A percentile compares a stretch with the other conserved stretches of the same genome.
phyloP scores from a whole-genome alignment of 2,888 invertebrate species.

The Lagria hirta region DNA sequence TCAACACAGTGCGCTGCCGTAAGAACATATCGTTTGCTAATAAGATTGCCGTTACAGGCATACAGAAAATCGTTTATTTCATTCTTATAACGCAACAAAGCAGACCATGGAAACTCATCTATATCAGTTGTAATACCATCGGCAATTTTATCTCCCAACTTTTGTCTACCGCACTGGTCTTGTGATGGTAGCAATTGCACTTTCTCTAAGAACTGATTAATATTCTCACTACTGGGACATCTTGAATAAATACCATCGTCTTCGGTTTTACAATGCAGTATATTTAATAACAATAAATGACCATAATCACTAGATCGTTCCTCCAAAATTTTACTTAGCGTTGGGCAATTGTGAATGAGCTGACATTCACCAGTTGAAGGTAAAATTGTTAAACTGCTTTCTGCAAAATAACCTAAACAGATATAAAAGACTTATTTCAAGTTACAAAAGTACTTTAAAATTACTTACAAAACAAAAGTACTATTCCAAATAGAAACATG shows the following conservation, averaged over 20 bases:
- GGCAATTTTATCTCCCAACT: slow-evolving; percentile 1
- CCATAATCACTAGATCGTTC: background rate
- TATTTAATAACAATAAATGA: background rate
- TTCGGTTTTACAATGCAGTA: background rate
- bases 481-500: no score
- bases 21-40: slow-evolving; percentile 44
- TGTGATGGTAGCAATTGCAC: background rate
- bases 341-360: background rate
- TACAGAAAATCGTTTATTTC: slow-evolving; percentile 35
- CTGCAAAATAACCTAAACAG: no score
- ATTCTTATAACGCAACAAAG: slow-evolving; percentile 4
- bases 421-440: no score
- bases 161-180: slow-evolving; percentile 1
- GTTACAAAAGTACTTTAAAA: no score
- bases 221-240: background rate
- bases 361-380: background rate
- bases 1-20: slow-evolving; percentile 52
- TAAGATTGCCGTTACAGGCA: slow-evolving; percentile 48
- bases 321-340: background rate
- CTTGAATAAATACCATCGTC: background rate
- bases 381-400: no score
- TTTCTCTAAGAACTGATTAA: background rate
- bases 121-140: slow-evolving; percentile 2
- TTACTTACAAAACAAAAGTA: no score
- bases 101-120: slow-evolving; percentile 11